Evolutionary conservation across 2,113 vertebrate genomes (phyloP).

Genomic region (Cyanoderma ruficeps): DNA sequence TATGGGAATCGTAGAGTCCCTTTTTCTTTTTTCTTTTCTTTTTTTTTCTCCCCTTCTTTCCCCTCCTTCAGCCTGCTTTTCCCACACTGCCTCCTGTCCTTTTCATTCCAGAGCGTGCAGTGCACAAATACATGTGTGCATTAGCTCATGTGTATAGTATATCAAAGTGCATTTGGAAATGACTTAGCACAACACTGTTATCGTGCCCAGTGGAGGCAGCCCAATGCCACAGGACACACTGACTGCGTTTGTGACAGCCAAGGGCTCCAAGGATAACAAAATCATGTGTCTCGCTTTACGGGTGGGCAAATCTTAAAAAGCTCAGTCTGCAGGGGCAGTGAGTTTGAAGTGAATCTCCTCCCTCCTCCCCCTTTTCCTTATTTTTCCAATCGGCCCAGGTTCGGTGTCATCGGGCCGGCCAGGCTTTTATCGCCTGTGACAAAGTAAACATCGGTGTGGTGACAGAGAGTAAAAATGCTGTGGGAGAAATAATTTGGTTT

Average conservation of each 20-base stretch:
- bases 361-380: background rate
- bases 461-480: constrained; percentile 9
- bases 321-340: background rate
- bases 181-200: constrained; percentile 13
- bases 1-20: constrained; percentile 70
- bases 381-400: background rate
- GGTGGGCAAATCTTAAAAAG: constrained; percentile 13
- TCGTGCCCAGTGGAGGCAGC: background rate
- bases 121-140: constrained; percentile 33
- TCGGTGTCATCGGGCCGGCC: background rate
- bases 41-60: accelerated
- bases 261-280: background rate
- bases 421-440: constrained; percentile 18
- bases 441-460: constrained; percentile 8
- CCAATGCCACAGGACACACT: background rate
- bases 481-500: constrained; percentile 54
- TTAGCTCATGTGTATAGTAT: constrained; percentile 25
- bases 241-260: background rate
- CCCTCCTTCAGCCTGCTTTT: background rate
- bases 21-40: background rate
- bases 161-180: constrained; percentile 27
- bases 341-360: constrained; percentile 5
- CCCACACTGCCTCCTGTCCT: constrained; percentile 48
- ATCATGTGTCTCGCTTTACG: constrained; percentile 8
- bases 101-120: constrained; percentile 30